phyloP scores from a whole-genome alignment of 2,113 vertebrate genomes.

The Nothobranchius furzeri region DNA sequence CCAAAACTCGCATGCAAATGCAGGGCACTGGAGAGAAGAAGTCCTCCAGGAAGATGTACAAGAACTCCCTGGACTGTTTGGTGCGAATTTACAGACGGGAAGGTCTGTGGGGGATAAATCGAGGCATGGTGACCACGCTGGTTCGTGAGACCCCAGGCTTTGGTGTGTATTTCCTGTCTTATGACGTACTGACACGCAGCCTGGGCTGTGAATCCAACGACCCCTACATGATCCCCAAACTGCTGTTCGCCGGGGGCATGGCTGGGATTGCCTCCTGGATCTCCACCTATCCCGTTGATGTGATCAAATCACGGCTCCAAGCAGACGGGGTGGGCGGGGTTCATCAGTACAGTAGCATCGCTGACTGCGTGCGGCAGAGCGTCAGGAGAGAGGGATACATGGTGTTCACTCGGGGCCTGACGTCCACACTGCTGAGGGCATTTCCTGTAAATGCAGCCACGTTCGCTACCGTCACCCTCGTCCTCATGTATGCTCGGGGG shows the following conservation, averaged over 20 bases:
- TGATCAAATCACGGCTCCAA: constrained; percentile 95
- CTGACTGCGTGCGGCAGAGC: constrained; percentile 90
- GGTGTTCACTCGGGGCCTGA: constrained; percentile 92
- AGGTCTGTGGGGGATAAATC: constrained; percentile 88
- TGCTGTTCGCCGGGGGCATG: constrained; percentile 92
- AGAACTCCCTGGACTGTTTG: constrained; percentile 94
- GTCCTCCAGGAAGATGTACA: constrained; percentile 85
- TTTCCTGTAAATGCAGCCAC: constrained; percentile 96
- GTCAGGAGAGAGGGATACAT: constrained; percentile 87
- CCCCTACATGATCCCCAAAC: constrained; percentile 89
- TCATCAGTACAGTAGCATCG: constrained; percentile 85
- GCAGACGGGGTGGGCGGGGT: constrained; percentile 88
- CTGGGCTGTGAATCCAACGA: constrained; percentile 89
- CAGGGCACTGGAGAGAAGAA: constrained; percentile 90
- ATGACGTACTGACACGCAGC: constrained; percentile 88
- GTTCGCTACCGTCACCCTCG: constrained; percentile 92
- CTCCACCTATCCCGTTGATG: constrained; percentile 93
- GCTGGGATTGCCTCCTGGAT: constrained; percentile 93
- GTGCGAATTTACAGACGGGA: constrained; percentile 89
- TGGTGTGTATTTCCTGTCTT: constrained; percentile 94
- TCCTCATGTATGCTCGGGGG: constrained; percentile 86
- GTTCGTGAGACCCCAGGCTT: constrained; percentile 94
- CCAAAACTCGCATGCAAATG: constrained; percentile 97
- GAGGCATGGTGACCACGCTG: constrained; percentile 91
- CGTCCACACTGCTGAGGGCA: constrained; percentile 92